These are phyloP conservation scores for Euclidia mi DNA, from an alignment of 2,888 invertebrate species.

Conservation along the genomic window DNA sequence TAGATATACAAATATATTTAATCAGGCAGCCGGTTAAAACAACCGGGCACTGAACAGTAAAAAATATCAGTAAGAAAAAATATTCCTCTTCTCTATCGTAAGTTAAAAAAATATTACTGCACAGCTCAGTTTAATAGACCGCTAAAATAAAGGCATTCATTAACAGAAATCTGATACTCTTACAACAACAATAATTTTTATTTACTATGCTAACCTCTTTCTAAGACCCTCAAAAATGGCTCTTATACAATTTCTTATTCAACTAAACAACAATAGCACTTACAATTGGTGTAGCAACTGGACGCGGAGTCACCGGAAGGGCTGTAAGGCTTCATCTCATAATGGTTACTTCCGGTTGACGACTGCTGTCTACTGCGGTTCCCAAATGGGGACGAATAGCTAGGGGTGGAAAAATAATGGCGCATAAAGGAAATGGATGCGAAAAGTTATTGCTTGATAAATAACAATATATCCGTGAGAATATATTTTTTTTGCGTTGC, in stretches of 20 bases:
- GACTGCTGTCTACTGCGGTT: slow-evolving; percentile 79
- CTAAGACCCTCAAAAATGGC: not conserved
- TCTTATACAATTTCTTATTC: too few species aligned
- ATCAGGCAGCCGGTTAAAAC: too few species aligned
- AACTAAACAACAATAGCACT: slow-evolving; percentile 54
- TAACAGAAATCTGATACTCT: not conserved
- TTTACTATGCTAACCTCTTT: not conserved
- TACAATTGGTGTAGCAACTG: slow-evolving; percentile 85
- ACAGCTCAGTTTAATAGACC: too few species aligned
- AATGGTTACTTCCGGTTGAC: slow-evolving; percentile 80
- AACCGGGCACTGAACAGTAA: too few species aligned
- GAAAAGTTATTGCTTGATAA: slow-evolving; percentile 56
- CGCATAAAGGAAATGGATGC: slow-evolving; percentile 55
- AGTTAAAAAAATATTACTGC: too few species aligned
- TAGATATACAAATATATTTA: too few species aligned
- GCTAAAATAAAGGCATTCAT: not conserved
- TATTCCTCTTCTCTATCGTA: too few species aligned
- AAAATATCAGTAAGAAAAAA: too few species aligned
- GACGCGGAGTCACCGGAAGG: slow-evolving; percentile 85
- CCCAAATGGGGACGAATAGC: slow-evolving; percentile 84
- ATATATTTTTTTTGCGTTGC: slow-evolving; percentile 3
- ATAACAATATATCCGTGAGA: slow-evolving; percentile 46
- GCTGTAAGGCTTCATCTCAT: slow-evolving; percentile 87
- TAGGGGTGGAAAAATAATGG: slow-evolving; percentile 59
- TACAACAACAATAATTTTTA: not conserved